A percentile compares a stretch with the other conserved stretches of the same genome.
Evolutionary conservation across 1,140 invertebrate genomes (phyloP).

Genomic region (Pantala flavescens): DNA sequence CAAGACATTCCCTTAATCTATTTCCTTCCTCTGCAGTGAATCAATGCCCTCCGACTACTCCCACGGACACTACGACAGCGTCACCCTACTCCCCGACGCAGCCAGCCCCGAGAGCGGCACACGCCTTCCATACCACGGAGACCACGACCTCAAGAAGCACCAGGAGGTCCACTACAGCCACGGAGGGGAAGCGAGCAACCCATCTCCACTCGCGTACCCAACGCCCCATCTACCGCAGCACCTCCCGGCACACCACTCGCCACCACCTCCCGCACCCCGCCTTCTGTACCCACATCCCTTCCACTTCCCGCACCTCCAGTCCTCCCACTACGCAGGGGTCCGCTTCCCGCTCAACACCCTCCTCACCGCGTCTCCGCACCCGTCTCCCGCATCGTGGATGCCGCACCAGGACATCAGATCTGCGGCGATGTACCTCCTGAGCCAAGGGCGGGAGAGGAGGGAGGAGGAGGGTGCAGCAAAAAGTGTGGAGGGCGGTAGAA

Average conservation of each 20-base stretch:
- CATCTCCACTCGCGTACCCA: constrained; percentile 36
- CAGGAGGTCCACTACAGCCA: constrained; percentile 19
- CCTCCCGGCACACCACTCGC: constrained; percentile 26
- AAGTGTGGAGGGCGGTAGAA: not conserved
- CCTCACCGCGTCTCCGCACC: constrained; percentile 3
- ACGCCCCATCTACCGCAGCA: constrained; percentile 37
- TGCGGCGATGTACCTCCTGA: not conserved
- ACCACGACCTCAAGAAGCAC: not conserved
- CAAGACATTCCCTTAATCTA: no score
- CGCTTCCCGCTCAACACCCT: not conserved
- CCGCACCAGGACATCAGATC: not conserved
- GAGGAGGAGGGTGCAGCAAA: not conserved
- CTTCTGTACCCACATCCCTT: not conserved
- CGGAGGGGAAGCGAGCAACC: constrained; percentile 32
- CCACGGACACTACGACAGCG: constrained; percentile 19
- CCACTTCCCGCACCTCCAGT: not conserved
- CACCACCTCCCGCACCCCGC: constrained; percentile 14
- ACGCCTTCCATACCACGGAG: constrained; percentile 27
- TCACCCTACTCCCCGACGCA: constrained; percentile 37
- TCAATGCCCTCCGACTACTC: constrained; percentile 10
- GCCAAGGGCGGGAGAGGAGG: not conserved
- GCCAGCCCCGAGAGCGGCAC: constrained; percentile 29
- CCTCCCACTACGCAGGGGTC: not conserved
- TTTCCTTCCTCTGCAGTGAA: not conserved
- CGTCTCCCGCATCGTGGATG: not conserved